Percentiles rank a stretch among this genome's conserved stretches.
These are phyloP conservation scores for Xiphorhynchus erythropygius DNA, from an alignment of 2,797 vertebrate genomes.

Conservation along the genomic window DNA sequence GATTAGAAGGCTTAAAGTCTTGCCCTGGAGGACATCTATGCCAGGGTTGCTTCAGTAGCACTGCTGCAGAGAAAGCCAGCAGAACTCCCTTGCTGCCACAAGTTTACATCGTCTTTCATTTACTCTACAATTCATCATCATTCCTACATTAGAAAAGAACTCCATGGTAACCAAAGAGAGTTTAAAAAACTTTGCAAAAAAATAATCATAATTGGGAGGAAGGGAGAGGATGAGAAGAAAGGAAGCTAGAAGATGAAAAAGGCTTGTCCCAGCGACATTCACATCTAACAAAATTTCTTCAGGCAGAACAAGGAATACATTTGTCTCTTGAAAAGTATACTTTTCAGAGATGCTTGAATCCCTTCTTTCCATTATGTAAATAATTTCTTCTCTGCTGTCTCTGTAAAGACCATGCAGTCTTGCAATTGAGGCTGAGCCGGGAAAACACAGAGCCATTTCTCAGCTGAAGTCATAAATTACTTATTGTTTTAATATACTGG, in stretches of 20 bases:
- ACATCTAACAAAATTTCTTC: not conserved
- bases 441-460: constrained; percentile 9
- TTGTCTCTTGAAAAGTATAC: not conserved
- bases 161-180: not conserved
- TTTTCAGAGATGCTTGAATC: not conserved
- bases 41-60: not conserved
- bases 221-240: not conserved
- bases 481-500: constrained; percentile 50
- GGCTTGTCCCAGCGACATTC: not conserved
- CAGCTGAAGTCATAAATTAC: constrained; percentile 41
- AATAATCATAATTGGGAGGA: rapidly evolving
- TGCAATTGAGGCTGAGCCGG: not conserved
- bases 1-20: not conserved
- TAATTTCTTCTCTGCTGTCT: constrained; percentile 2
- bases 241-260: not conserved
- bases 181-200: not conserved
- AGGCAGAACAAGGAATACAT: not conserved
- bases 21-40: rapidly evolving
- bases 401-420: not conserved
- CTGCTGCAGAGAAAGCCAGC: not conserved
- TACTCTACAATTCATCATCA: not conserved
- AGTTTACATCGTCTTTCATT: not conserved
- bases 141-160: not conserved
- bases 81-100: not conserved
- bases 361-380: not conserved